Evolutionary conservation across 2,113 vertebrate species (phyloP).

Genomic region (Osmerus mordax): DNA sequence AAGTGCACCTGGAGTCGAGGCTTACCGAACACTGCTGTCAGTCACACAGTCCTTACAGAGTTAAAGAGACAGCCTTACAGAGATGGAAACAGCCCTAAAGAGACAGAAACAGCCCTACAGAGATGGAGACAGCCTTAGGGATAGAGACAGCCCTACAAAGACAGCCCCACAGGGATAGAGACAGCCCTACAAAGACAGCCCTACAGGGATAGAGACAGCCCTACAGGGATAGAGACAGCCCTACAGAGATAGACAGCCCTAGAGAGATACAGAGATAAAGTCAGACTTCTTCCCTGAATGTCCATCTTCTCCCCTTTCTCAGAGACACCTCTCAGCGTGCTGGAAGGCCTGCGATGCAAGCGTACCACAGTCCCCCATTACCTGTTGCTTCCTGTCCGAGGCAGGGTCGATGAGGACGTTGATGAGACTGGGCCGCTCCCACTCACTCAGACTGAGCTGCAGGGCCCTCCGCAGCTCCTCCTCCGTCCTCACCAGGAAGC

Average conservation of each 20-base stretch:
- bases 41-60: neutral
- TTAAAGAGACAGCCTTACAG: neutral
- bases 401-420: conserved; percentile 91
- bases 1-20: conserved; percentile 53
- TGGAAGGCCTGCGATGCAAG: neutral
- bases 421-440: conserved; percentile 80
- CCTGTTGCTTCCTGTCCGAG: conserved; percentile 88
- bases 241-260: too few species aligned
- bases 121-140: neutral
- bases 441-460: conserved; percentile 74
- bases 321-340: neutral
- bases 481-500: conserved; percentile 85
- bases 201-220: too few species aligned
- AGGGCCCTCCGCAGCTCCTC: conserved; percentile 82
- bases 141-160: too few species aligned
- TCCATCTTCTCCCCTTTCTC: neutral
- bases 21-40: conserved; percentile 38
- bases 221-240: too few species aligned
- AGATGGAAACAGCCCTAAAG: neutral
- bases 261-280: too few species aligned
- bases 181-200: too few species aligned
- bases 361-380: conserved; percentile 42
- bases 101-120: neutral
- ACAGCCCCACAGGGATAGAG: too few species aligned
- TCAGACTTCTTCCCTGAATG: too few species aligned